Base-by-base conservation (phyloP, 2,888 invertebrate species). In the Drosophila nigricruria region DNA sequence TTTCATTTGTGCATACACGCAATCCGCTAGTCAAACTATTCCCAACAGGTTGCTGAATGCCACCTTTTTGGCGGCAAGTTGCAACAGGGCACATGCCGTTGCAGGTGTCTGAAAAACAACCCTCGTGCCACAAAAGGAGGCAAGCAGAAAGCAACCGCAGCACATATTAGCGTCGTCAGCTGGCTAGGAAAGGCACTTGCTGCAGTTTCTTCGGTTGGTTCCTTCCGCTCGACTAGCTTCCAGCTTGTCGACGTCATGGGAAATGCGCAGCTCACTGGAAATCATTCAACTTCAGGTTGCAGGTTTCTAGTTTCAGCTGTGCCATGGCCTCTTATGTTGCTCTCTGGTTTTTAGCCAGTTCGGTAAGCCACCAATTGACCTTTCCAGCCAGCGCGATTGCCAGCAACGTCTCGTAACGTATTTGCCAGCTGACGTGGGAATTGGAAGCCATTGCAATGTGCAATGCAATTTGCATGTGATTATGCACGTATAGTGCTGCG, bases 381-480 rank as follows among this genome's bases (percentile, higher is more conserved):
- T 71, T 69, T 71, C 61, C 65, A 73, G 10, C n/a, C n/a, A n/a
- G n/a, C n/a, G 67, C 72, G 70, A 79, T 85, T 75, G 61, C 50
- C 63, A 52, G 20, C 14, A 47, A n/a, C 36, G 61, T 67, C 58
- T 58, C 67, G 47, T 84, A 88, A 86, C 89, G 89, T 88, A 70
- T 85, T 82, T 82, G 70, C 88, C 88, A 89, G 62, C 79, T 84
- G 84, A 85, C 84, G 73, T 72, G 85, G 65, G 69, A 82, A 82
- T 60, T 65, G 43, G 40, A 70, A 79, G 62, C 70, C 65, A 67
- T 65, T 62, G 58, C 53, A 77, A 64, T 69, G 60, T 36, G 45
- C 36, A n/a, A n/a, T 16, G 40, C 25, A 43, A 20, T 50, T 40
- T 30, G 53, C 53, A 54, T 50, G 10, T 49, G 36, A 32, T 61